Conservation (phyloP, 2,797 vertebrate genomes). For the Xenops minutus region DNA sequence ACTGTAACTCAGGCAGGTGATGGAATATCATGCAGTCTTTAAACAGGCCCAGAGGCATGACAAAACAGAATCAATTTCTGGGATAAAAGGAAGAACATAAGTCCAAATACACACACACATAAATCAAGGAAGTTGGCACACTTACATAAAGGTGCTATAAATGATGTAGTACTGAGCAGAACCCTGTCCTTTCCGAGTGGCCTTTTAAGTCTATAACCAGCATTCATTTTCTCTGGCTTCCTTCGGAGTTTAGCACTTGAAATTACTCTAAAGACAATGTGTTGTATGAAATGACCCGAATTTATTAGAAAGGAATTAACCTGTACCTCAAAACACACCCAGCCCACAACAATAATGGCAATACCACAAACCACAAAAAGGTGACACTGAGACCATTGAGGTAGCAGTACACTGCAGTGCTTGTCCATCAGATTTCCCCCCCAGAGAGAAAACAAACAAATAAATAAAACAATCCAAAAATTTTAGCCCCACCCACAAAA, state of each 20-base stretch:
- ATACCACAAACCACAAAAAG: neutral
- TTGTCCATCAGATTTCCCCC: neutral
- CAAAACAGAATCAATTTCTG: neutral
- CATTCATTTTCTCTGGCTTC: neutral
- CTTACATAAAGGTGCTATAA: neutral
- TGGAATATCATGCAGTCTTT: neutral
- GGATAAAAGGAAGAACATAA: slow-evolving; percentile 1
- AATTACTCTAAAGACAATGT: neutral
- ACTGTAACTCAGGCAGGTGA: neutral
- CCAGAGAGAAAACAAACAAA: neutral
- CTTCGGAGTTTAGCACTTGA: neutral
- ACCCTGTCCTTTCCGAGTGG: neutral
- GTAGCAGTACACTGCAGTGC: neutral
- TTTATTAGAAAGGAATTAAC: neutral
- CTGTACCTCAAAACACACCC: neutral
- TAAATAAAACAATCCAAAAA: neutral
- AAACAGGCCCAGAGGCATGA: slow-evolving; percentile 10
- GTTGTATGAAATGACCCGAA: neutral
- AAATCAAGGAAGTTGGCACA: neutral
- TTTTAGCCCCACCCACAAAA: neutral
- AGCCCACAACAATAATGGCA: neutral
- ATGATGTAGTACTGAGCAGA: neutral
- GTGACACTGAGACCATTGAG: neutral
- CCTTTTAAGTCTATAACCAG: neutral
- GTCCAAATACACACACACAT: slow-evolving; percentile 9